Conservation (phyloP, 2,888 invertebrate genomes). For the Drosophila austrosaltans region DNA sequence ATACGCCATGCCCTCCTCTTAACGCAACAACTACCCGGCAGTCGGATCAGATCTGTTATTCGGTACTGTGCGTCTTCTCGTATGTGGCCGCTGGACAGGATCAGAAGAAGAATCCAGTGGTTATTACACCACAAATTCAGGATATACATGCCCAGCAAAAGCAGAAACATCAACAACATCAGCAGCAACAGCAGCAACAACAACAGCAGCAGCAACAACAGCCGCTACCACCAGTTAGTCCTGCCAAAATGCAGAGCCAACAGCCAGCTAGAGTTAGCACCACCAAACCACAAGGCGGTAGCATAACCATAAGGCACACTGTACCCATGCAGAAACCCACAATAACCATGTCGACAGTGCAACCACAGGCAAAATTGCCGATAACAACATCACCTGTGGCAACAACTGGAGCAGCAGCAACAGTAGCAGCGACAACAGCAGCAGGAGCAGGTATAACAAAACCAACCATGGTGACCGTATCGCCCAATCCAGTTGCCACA, state of each 20-base stretch:
- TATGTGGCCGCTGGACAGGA: slow-evolving; percentile 97
- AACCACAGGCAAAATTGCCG: slow-evolving; percentile 77
- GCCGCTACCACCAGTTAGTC: slow-evolving; percentile 50
- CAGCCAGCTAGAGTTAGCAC: slow-evolving; percentile 8
- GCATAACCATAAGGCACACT: slow-evolving; percentile 80
- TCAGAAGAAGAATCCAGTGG: slow-evolving; percentile 85
- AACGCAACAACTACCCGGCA: slow-evolving; percentile 79
- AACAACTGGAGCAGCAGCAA: slow-evolving; percentile 34
- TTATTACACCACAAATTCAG: slow-evolving; percentile 82
- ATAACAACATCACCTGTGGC: background rate
- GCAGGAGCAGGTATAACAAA: slow-evolving; percentile 1
- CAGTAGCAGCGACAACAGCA: slow-evolving; percentile 6
- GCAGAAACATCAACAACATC: slow-evolving; percentile 73
- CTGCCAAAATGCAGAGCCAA: slow-evolving; percentile 36
- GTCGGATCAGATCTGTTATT: slow-evolving; percentile 99
- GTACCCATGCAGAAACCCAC: slow-evolving; percentile 82
- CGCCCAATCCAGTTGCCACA: slow-evolving; percentile 23
- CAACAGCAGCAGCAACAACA: slow-evolving; percentile 32
- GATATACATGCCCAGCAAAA: slow-evolving; percentile 82
- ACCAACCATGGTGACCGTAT: background rate
- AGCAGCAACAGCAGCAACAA: slow-evolving; percentile 56
- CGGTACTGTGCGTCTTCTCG: slow-evolving; percentile 99
- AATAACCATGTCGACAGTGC: slow-evolving; percentile 82
- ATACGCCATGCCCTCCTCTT: slow-evolving; percentile 46
- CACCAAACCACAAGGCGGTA: slow-evolving; percentile 33